Percentiles rank a stretch among this genome's conserved stretches.
These are phyloP conservation scores for Calonectris borealis DNA, from an alignment of 2,113 vertebrate species.

Conservation along the genomic window DNA sequence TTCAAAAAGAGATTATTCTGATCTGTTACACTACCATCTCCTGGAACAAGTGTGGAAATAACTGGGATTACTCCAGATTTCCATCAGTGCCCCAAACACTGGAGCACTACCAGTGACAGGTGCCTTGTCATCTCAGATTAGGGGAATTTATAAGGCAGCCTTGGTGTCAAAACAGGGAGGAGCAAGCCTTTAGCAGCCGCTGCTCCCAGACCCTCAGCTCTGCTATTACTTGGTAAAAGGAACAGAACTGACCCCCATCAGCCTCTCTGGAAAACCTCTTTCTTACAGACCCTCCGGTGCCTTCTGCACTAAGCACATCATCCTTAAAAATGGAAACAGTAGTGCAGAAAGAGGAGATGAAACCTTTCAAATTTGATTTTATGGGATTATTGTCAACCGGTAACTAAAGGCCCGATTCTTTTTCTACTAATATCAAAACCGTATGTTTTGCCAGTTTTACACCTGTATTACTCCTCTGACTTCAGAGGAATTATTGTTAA, in stretches of 20 bases:
- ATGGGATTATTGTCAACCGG: not conserved
- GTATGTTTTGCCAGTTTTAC: not conserved
- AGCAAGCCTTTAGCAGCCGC: not conserved
- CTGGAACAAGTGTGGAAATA: constrained; percentile 1
- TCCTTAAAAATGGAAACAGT: not conserved
- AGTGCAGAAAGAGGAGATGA: not conserved
- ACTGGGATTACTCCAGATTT: constrained; percentile 23
- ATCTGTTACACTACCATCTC: not conserved
- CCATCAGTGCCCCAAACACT: not conserved
- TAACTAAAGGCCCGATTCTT: not conserved
- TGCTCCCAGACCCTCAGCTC: not conserved
- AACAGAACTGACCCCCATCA: not conserved
- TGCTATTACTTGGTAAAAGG: not conserved
- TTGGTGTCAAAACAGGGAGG: constrained; percentile 26
- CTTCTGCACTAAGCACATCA: not conserved
- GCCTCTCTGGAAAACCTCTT: not conserved
- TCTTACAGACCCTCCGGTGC: not conserved
- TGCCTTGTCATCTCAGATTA: constrained; percentile 47
- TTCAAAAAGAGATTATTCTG: not conserved
- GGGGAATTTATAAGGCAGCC: constrained; percentile 20
- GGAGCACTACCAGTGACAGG: not conserved
- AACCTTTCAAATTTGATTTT: not conserved
- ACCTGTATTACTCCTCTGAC: not conserved
- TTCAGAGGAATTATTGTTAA: not conserved
- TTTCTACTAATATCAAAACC: not conserved